Evolutionary conservation across 2,888 invertebrate species (phyloP).

Genomic region (Agrypnus murinus): DNA sequence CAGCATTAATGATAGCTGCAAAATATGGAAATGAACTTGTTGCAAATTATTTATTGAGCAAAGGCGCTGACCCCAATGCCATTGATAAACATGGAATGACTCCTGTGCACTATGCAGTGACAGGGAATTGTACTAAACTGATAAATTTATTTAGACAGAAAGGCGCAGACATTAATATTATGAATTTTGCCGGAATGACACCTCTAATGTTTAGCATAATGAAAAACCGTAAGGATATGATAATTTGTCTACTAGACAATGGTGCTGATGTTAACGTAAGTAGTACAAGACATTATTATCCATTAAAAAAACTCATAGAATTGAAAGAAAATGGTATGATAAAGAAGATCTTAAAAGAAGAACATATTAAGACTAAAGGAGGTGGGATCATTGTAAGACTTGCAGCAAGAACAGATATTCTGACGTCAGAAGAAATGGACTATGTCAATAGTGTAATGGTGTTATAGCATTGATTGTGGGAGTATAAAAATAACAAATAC

Average conservation of each 20-base stretch:
- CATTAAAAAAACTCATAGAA: constrained; percentile 35
- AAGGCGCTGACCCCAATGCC: constrained; percentile 25
- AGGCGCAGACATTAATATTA: constrained; percentile 38
- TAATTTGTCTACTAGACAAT: constrained; percentile 26
- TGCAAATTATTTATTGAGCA: constrained; percentile 30
- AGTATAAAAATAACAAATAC: no score
- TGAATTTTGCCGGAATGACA: constrained; percentile 32
- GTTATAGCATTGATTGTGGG: neutral
- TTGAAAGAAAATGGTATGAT: constrained; percentile 12
- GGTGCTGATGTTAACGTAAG: constrained; percentile 37
- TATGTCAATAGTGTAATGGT: constrained; percentile 10
- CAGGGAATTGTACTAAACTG: constrained; percentile 20
- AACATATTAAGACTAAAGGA: neutral
- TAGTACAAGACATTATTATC: constrained; percentile 14
- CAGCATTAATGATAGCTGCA: constrained; percentile 36
- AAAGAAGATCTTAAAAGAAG: constrained; percentile 27
- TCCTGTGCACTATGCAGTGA: constrained; percentile 36
- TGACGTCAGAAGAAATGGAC: neutral
- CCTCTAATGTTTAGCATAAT: constrained; percentile 37
- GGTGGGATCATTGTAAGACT: neutral
- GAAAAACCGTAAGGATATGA: neutral
- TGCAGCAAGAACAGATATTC: neutral
- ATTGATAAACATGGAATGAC: constrained; percentile 39
- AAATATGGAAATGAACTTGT: constrained; percentile 34
- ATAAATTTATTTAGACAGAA: constrained; percentile 26